These are phyloP conservation scores for Syngnathus acus DNA, from an alignment of 2,797 vertebrate genomes.

Conservation along the genomic window DNA sequence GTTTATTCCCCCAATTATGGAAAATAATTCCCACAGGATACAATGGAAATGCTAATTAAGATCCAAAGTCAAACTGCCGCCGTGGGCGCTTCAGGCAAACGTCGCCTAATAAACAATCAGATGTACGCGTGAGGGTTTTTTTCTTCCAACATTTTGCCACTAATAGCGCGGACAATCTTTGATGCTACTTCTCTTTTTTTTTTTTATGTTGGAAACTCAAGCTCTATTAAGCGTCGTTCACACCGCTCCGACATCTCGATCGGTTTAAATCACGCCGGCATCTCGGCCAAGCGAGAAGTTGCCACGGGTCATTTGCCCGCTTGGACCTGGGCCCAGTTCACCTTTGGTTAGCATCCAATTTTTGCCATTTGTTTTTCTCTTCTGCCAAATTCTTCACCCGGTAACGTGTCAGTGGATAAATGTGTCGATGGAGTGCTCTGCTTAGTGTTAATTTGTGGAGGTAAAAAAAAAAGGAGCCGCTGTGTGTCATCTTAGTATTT, in stretches of 20 bases:
- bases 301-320: neutral
- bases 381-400: no score
- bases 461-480: neutral
- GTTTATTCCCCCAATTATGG: slow-evolving; percentile 2
- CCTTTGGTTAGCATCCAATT: neutral
- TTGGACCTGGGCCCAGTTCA: neutral
- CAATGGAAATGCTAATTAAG: neutral
- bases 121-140: no score
- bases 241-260: neutral
- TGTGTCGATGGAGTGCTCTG: neutral
- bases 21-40: neutral
- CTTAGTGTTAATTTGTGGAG: neutral
- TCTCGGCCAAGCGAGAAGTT: neutral
- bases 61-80: no score
- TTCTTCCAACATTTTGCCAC: neutral
- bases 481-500: slow-evolving; percentile 33
- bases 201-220: neutral
- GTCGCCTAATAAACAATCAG: no score
- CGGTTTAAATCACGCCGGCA: neutral
- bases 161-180: no score
- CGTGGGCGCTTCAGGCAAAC: no score
- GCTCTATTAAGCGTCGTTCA: neutral
- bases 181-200: neutral
- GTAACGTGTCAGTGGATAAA: neutral
- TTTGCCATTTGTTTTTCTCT: neutral